Conservation (phyloP, 2,797 vertebrate genomes). For the Myotis vivesi region DNA sequence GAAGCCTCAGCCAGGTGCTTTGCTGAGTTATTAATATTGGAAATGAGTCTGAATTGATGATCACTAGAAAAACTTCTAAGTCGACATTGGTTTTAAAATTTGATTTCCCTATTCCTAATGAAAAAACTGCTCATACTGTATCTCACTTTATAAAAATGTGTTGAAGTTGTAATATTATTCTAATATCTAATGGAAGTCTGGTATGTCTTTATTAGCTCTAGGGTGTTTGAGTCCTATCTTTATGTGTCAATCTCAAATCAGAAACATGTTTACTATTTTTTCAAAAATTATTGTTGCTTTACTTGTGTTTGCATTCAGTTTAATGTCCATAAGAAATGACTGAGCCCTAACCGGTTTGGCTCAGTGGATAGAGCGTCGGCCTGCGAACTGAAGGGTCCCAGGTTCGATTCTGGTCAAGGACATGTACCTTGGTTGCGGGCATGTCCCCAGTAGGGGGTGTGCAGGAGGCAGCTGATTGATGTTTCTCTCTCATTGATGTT, state of each 20-base stretch:
- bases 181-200: conserved; percentile 68
- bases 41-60: conserved; percentile 67
- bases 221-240: conserved; percentile 45
- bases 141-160: conserved; percentile 63
- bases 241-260: conserved; percentile 54
- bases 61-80: conserved; percentile 64
- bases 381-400: too few species aligned
- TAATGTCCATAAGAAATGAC: conserved; percentile 50
- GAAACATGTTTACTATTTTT: conserved; percentile 63
- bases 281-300: conserved; percentile 52
- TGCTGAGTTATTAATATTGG: conserved; percentile 66
- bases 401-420: too few species aligned
- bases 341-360: too few species aligned
- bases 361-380: too few species aligned
- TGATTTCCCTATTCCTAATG: conserved; percentile 72
- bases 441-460: too few species aligned
- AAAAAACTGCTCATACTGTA: conserved; percentile 53
- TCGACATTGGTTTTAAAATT: conserved; percentile 68
- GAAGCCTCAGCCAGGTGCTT: conserved; percentile 58
- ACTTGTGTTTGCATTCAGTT: conserved; percentile 22
- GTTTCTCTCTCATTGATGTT: too few species aligned
- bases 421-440: too few species aligned
- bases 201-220: conserved; percentile 68
- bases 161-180: conserved; percentile 39
- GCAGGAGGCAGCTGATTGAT: too few species aligned